Evolutionary conservation across 2,888 invertebrate species (phyloP).

Genomic region (Tipula unca): DNA sequence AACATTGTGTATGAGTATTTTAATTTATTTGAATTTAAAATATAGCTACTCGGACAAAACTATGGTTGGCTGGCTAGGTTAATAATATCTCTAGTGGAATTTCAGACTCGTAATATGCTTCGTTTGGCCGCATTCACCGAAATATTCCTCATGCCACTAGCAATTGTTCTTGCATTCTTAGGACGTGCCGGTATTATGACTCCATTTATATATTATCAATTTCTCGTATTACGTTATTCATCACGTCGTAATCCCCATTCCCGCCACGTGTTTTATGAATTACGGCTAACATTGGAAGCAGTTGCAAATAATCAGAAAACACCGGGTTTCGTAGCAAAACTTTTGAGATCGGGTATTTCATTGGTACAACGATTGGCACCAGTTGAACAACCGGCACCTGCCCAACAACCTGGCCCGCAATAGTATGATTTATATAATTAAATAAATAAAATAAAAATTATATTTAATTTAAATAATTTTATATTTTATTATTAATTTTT

Average conservation of each 20-base stretch:
- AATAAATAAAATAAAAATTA: background rate
- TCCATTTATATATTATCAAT: conserved; percentile 95
- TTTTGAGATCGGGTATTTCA: conserved; percentile 52
- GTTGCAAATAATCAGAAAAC: conserved; percentile 58
- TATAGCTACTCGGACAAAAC: conserved; percentile 83
- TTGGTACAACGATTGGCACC: conserved; percentile 75
- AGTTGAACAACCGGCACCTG: conserved; percentile 36
- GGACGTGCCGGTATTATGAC: conserved; percentile 84
- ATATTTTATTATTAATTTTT: background rate
- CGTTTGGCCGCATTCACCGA: conserved; percentile 88
- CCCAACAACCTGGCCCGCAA: conserved; percentile 23
- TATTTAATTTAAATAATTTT: background rate
- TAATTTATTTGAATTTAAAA: conserved; percentile 24
- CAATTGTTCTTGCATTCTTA: conserved; percentile 69
- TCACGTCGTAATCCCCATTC: conserved; percentile 96
- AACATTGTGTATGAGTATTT: background rate
- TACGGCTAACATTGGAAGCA: conserved; percentile 63
- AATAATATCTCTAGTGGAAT: conserved; percentile 79
- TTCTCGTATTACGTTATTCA: conserved; percentile 82
- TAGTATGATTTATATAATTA: background rate
- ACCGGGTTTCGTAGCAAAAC: conserved; percentile 55
- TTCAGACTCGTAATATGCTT: conserved; percentile 82
- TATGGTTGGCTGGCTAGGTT: conserved; percentile 83
- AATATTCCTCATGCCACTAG: conserved; percentile 82
- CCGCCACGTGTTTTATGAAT: conserved; percentile 83